Conservation (phyloP, 2,113 vertebrate genomes). For the Ornithorhynchus anatinus region DNA sequence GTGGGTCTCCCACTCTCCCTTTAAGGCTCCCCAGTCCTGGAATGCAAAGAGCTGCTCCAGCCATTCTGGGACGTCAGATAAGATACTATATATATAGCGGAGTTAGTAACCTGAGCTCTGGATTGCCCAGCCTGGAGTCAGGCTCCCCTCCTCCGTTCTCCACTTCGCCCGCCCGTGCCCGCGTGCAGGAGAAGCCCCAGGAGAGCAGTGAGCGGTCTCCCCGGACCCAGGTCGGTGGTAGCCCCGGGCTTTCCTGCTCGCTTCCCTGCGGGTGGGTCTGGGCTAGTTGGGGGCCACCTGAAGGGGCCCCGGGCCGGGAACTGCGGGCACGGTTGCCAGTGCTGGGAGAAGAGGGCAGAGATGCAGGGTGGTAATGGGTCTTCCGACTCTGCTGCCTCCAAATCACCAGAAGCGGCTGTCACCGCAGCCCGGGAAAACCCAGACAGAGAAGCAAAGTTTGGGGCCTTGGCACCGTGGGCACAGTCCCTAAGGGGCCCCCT, state of each 20-base stretch:
- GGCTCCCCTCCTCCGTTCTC: conserved; percentile 16
- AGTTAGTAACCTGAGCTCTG: conserved; percentile 69
- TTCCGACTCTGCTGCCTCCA: no score
- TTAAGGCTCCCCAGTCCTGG: conserved; percentile 66
- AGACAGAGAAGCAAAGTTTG: no score
- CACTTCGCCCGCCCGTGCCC: neutral
- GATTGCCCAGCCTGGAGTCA: conserved; percentile 57
- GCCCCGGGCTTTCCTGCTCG: neutral
- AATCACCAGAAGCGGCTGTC: no score
- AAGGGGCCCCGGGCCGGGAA: neutral
- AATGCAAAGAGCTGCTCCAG: conserved; percentile 66
- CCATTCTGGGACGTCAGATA: conserved; percentile 76
- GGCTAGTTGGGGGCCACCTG: neutral
- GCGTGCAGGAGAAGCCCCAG: conserved; percentile 35
- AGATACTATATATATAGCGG: conserved; percentile 80
- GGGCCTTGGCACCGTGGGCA: no score
- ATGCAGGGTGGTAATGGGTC: no score
- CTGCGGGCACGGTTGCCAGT: neutral
- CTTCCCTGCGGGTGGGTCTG: neutral
- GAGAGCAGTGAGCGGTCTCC: neutral
- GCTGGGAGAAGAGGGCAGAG: neutral
- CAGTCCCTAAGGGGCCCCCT: no score
- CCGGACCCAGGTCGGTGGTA: conserved; percentile 36
- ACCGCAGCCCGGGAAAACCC: no score
- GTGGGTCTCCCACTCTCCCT: conserved; percentile 57